These are phyloP conservation scores for Morone chrysops DNA, from an alignment of 2,113 vertebrate species.

Conservation along the genomic window DNA sequence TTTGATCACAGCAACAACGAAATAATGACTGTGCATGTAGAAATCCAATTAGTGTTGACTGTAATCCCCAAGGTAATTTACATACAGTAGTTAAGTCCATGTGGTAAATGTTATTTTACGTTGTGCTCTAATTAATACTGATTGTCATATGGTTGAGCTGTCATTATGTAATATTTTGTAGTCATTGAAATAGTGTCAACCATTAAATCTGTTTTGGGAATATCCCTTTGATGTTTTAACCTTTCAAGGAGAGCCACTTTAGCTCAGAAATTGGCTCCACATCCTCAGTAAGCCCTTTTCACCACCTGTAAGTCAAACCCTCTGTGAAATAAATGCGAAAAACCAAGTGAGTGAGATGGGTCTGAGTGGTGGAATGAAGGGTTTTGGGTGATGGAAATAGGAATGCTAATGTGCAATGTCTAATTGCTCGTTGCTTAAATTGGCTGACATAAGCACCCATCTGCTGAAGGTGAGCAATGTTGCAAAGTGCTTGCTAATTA, in stretches of 20 bases:
- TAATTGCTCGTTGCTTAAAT: constrained; percentile 80
- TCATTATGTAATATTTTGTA: constrained; percentile 29
- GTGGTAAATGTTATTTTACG: constrained; percentile 26
- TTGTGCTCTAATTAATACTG: constrained; percentile 43
- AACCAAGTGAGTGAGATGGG: constrained; percentile 58
- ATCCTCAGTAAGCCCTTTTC: constrained; percentile 66
- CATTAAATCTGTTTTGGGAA: constrained; percentile 64
- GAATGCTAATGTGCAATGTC: constrained; percentile 78
- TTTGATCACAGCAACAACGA: constrained; percentile 29
- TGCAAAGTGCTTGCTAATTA: constrained; percentile 82
- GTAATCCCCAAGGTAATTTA: constrained; percentile 54
- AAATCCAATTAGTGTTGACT: constrained; percentile 51
- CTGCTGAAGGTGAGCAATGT: constrained; percentile 77
- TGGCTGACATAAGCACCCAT: constrained; percentile 81
- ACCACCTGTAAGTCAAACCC: constrained; percentile 74
- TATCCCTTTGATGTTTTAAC: constrained; percentile 69
- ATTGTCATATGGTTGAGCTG: constrained; percentile 31
- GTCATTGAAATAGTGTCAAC: constrained; percentile 41
- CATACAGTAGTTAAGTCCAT: constrained; percentile 19
- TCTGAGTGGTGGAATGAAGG: constrained; percentile 52
- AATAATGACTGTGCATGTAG: constrained; percentile 31
- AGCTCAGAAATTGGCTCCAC: constrained; percentile 61
- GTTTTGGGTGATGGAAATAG: constrained; percentile 73
- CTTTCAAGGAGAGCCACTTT: constrained; percentile 74
- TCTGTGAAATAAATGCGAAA: constrained; percentile 64